Evolutionary conservation across 2,797 vertebrate genomes (phyloP), one percentile per base, ranked within the genome.

Genomic region (Chelon auratus): DNA sequence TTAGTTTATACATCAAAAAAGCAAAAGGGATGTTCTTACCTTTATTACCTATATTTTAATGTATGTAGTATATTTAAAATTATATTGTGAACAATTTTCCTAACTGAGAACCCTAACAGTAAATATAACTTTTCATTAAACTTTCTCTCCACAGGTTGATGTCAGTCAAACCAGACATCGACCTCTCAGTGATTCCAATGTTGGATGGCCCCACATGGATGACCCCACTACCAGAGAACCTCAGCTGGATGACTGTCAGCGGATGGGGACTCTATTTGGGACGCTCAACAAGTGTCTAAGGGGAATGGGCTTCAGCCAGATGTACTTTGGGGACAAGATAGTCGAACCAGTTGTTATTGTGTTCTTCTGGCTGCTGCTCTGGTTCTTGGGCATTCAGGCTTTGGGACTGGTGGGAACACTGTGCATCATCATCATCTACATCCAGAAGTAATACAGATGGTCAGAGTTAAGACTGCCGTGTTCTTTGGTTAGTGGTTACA

Each of bases 351-450:
- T 99, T 1, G 93, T 99, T 66, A 89, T 99, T 20, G 74, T 99
- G 51, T 93, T 98, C 90, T 99, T 99, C 90, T 98, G 97, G 96
- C 68, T 96, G 62, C 95, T 99, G 92, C 94, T 99, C 52, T 97
- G 98, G 96, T 99, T 99, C 87, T 94, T 99, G 54, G 98, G 98
- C 9, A 90, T 99, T 14, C 97, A 98, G 90, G 97, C 97, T 24
- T 92, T 99, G 53, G 97, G 97, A 69, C 94, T 99, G 10, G 98
- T 99, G 74, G 96, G 96, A 78, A 96, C 96, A 75, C 93, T 99
- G 80, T 98, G 97, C 93, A 95, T 99, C 89, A 96, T 99, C 82
- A 97, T 99, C 91, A 96, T 99, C 93, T 98, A 97, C 87, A 96
- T 99, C 69, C 98, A 99, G 76, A 96, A 98, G 85, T 96, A 92